Evolutionary conservation across 2,797 vertebrate species (phyloP).

Genomic region (Pampus argenteus): DNA sequence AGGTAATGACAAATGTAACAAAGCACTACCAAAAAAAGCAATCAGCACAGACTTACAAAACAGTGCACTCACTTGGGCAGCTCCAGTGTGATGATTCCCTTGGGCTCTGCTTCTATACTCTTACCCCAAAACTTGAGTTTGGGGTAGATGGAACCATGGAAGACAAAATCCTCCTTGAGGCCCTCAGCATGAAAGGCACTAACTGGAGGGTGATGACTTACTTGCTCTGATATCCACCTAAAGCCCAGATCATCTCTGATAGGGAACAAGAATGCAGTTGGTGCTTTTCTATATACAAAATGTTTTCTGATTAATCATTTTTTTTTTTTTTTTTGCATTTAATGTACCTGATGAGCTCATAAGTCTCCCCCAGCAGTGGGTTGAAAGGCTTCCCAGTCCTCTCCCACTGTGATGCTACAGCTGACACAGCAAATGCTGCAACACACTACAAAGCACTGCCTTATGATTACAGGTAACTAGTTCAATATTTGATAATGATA

Average conservation of each 20-base stretch:
- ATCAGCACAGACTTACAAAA: not conserved
- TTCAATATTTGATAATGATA: not conserved
- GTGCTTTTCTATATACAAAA: not conserved
- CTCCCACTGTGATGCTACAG: conserved; percentile 98
- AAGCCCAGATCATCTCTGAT: conserved; percentile 96
- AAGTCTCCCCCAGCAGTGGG: conserved; percentile 96
- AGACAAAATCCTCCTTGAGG: conserved; percentile 92
- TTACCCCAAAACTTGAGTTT: conserved; percentile 99
- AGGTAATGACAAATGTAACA: not conserved
- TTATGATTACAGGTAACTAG: conserved; percentile 8
- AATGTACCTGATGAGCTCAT: conserved; percentile 92
- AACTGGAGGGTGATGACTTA: conserved; percentile 98
- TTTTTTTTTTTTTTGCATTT: not conserved
- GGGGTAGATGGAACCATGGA: conserved; percentile 98
- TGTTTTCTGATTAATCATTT: not conserved
- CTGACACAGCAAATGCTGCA: conserved; percentile 97
- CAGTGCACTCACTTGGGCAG: conserved; percentile 91
- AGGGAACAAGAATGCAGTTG: conserved; percentile 29
- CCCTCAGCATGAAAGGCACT: conserved; percentile 98
- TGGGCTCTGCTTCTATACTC: conserved; percentile 98
- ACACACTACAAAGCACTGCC: conserved; percentile 86
- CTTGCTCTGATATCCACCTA: conserved; percentile 96
- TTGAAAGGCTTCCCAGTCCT: conserved; percentile 98
- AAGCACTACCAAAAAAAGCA: not conserved
- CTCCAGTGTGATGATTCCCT: conserved; percentile 95